Evolutionary conservation across 2,113 vertebrate species (phyloP).

Genomic region (Sylvietta virens): DNA sequence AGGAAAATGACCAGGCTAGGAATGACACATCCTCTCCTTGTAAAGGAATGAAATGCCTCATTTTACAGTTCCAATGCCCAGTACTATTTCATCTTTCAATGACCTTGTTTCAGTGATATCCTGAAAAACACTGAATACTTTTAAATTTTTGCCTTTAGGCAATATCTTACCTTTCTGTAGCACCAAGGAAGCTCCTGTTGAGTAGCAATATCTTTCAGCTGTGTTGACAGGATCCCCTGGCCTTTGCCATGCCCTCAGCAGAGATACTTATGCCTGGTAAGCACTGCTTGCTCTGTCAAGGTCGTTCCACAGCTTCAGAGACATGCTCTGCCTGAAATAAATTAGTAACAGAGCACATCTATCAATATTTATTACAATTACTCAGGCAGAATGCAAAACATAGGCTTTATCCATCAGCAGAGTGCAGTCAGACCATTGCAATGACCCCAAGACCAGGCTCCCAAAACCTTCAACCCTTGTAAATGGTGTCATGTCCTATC

Average conservation of each 20-base stretch:
- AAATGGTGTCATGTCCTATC: neutral
- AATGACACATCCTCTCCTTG: neutral
- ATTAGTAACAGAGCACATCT: constrained; percentile 39
- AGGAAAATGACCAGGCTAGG: neutral
- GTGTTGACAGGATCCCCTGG: constrained; percentile 30
- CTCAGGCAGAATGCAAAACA: constrained; percentile 37
- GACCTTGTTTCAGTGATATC: neutral
- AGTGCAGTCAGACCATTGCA: neutral
- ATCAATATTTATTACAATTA: constrained; percentile 65
- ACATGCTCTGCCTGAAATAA: constrained; percentile 19
- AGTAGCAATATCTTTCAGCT: neutral
- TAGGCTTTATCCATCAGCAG: neutral
- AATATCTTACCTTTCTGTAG: neutral
- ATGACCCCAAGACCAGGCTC: neutral
- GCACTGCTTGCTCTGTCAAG: constrained; percentile 37
- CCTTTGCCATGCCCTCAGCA: constrained; percentile 23
- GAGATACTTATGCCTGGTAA: constrained; percentile 51
- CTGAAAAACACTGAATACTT: neutral
- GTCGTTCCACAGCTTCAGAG: neutral
- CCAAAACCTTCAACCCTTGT: neutral
- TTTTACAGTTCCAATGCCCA: neutral
- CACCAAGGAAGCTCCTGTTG: neutral
- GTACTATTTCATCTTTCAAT: neutral
- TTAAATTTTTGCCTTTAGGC: neutral
- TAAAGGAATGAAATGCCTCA: neutral